These are phyloP conservation scores for Otocyon megalotis DNA, from an alignment of 2,113 vertebrate species.

Conservation along the genomic window DNA sequence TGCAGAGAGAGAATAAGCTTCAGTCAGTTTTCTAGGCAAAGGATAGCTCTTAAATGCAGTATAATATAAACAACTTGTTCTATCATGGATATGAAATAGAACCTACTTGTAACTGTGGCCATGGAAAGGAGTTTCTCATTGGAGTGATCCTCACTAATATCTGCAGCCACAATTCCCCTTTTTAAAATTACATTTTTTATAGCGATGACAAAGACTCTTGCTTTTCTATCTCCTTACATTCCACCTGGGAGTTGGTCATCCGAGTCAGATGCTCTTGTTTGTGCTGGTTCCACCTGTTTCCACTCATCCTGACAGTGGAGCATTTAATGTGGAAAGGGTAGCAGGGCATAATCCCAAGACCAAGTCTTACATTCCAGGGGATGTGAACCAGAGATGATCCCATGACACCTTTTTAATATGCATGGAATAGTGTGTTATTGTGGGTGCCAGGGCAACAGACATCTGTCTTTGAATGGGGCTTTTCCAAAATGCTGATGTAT, in stretches of 20 bases:
- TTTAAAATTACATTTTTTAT: background rate
- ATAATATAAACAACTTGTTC: background rate
- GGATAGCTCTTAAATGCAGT: background rate
- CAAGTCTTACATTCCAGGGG: conserved; percentile 78
- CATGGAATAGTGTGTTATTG: conserved; percentile 54
- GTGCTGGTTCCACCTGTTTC: conserved; percentile 80
- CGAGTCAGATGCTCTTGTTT: conserved; percentile 63
- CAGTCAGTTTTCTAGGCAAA: background rate
- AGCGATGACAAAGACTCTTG: conserved; percentile 45
- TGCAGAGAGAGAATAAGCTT: background rate
- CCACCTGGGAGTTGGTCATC: conserved; percentile 33
- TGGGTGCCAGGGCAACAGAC: conserved; percentile 31
- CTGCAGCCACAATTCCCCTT: background rate
- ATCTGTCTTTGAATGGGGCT: conserved; percentile 47
- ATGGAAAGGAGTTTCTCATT: background rate
- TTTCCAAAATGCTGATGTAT: background rate
- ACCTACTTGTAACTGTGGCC: background rate
- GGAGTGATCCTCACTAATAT: background rate
- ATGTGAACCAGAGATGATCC: conserved; percentile 12
- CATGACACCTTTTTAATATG: conserved; percentile 64
- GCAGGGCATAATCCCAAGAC: conserved; percentile 72
- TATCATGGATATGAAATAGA: fast-evolving
- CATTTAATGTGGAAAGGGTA: conserved; percentile 82
- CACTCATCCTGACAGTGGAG: conserved; percentile 78
- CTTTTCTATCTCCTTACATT: conserved; percentile 51